These are phyloP conservation scores for Sylvia atricapilla DNA, from an alignment of 2,113 vertebrate species.

Conservation along the genomic window DNA sequence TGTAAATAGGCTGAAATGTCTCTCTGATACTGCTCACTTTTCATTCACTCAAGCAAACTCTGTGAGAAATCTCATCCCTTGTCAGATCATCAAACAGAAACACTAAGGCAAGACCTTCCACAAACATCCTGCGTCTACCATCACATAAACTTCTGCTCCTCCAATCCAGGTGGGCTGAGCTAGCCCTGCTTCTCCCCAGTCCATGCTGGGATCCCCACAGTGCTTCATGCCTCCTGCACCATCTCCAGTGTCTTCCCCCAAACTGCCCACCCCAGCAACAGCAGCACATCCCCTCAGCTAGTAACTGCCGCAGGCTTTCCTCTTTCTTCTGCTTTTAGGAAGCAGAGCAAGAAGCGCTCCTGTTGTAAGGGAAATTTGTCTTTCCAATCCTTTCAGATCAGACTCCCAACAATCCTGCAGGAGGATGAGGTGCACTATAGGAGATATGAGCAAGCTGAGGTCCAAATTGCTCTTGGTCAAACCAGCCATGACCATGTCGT, in stretches of 20 bases:
- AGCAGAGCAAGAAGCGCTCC: background rate
- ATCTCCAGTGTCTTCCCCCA: background rate
- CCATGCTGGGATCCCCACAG: background rate
- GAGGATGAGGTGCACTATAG: background rate
- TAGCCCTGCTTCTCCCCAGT: background rate
- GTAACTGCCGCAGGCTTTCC: background rate
- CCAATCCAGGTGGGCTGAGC: rapidly evolving
- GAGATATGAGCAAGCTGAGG: background rate
- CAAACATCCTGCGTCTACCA: background rate
- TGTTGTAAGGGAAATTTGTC: background rate
- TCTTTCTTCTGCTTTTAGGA: background rate
- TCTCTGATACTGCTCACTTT: background rate
- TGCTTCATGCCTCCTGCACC: background rate
- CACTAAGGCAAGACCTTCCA: background rate
- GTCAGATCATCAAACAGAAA: background rate
- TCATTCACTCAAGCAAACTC: background rate
- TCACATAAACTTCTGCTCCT: background rate
- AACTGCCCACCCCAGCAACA: background rate
- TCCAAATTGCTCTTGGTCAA: background rate
- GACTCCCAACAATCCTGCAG: background rate
- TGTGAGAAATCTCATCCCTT: background rate
- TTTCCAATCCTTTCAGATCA: background rate
- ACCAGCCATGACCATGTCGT: background rate
- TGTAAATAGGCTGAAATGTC: background rate
- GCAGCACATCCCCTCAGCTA: background rate